Base-by-base conservation (phyloP, 1,140 invertebrate genomes). In the Aphelinus atriplicis region DNA sequence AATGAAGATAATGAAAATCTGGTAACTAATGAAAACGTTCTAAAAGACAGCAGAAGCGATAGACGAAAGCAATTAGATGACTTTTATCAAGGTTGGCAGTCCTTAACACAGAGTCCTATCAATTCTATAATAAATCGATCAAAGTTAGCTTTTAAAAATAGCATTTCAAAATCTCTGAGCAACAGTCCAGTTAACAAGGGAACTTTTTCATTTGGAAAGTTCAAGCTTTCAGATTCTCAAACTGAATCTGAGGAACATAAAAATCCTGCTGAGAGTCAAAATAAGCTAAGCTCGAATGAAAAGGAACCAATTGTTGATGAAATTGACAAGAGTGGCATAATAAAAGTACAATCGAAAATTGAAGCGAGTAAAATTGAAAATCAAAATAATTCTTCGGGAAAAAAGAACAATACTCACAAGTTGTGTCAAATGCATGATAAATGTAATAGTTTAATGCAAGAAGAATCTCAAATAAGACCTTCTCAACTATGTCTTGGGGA, bases 141-240 rank as follows among this genome's bases (percentile, higher is more conserved):
- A 5, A 84, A 80, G 58, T 60, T 78, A 45, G 76, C 80, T 61
- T 74, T 82, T 26, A 81, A 79, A 65, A 83, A 81, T 69, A 82
- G 79, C 76, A 77, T 79, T 45, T 84, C 85, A 1, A 86, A 83
- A 56, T 86, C 84, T 0, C 56, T 85, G 43, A 84, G 66, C 2
- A 83, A 75, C 53, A 85, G 81, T 81, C 81, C 84, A 6, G 79
- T 81, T 6, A 84, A 83, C 71, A 83, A 77, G 61, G 78, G 73
- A 61, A 50, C 65, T 46, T 82, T 80, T 64, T 78, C 71, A 68
- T 83, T 83, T 46, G 57, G 70, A 26, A 75, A 61, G 55, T 58
- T 57, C 1, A 78, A 71, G 45, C n/a, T 4, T 60, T 46, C 10
- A 60, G 64, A 71, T 66, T 3, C 53, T 0, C 47, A 76, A 7